Evolutionary conservation across 2,797 vertebrate genomes (phyloP), one percentile per base, ranked within the genome.

Genomic region (Uromys caudimaculatus): DNA sequence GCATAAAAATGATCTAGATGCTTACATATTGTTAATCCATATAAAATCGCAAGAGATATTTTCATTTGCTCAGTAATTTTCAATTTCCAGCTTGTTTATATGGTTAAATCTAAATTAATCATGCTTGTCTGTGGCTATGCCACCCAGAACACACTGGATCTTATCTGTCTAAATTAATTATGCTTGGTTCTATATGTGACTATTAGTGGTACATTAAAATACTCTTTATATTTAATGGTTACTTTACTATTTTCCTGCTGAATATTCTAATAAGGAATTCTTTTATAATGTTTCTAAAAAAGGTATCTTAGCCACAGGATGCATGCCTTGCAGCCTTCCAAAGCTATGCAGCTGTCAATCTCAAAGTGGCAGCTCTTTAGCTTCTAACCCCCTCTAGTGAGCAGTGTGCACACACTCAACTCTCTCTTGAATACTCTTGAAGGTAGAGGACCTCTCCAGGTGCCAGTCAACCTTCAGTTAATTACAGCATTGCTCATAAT

Each of bases 371-470:
- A 1, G 38, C 91, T 96, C 6, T 52, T 96, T 93, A 64, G 93
- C 14, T 11, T 96, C 90, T 97, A 76, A 19, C 94, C 0, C 97
- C 97, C 97, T 97, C 97, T 97, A 97, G 96, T 76, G 97, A 88
- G 87, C 91, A 85, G n/a, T 71, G 8, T 29, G 77, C 32, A 91
- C 95, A 96, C 24, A 4, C 62, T 64, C 12, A 0, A 35, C 84
- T 81, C 58, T 23, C 47, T 83, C 76, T 67, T 64, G 79, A 54
- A 82, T 17, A 35, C 7, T 8, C 56, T 60, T 38, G 47, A 84
- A 87, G 71, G 50, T 35, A 56, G 6, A 91, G 27, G 6, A 27
- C 7, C 29, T 47, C 10, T 11, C 0, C 13, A 5, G 60, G 44
- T 12, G 19, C 24, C 32, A 67, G 44, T 6, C 62, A 86, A n/a